Percentiles rank a stretch among this genome's conserved stretches.
phyloP scores from a whole-genome alignment of 1,140 invertebrate species.

The Eubasilissa regina region DNA sequence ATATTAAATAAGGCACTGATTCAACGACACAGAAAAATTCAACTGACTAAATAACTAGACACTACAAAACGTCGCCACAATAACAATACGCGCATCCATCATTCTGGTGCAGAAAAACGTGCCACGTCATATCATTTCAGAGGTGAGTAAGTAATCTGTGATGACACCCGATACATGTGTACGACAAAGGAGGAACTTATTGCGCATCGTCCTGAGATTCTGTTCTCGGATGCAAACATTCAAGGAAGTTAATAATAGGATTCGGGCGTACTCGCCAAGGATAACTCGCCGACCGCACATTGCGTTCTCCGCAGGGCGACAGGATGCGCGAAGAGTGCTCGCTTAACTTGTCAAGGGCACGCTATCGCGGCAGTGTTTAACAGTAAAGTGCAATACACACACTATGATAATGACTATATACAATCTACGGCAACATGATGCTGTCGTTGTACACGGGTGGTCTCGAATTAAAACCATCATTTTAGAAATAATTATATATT shows the following conservation, averaged over 20 bases:
- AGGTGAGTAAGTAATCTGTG: neutral
- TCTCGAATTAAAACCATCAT: too few species aligned
- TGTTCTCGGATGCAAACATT: neutral
- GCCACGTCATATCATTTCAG: neutral
- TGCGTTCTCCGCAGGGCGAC: neutral
- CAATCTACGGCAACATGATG: too few species aligned
- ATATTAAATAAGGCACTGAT: neutral
- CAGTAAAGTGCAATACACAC: neutral
- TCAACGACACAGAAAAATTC: too few species aligned
- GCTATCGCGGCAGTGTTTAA: too few species aligned
- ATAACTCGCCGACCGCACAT: slow-evolving; percentile 12
- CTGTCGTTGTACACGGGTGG: too few species aligned
- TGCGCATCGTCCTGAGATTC: neutral
- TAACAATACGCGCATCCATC: neutral
- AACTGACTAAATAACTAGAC: too few species aligned
- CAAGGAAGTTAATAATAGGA: slow-evolving; percentile 27
- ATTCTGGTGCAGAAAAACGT: neutral
- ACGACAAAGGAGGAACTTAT: neutral
- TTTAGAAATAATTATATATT: too few species aligned
- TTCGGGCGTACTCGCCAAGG: slow-evolving; percentile 18
- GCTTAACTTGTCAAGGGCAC: slow-evolving; percentile 1
- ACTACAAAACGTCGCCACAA: too few species aligned
- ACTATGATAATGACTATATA: too few species aligned
- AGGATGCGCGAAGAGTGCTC: neutral
- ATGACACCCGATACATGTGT: too few species aligned